These are phyloP conservation scores for Oligia latruncula DNA, from an alignment of 2,888 invertebrate species.

Conservation along the genomic window DNA sequence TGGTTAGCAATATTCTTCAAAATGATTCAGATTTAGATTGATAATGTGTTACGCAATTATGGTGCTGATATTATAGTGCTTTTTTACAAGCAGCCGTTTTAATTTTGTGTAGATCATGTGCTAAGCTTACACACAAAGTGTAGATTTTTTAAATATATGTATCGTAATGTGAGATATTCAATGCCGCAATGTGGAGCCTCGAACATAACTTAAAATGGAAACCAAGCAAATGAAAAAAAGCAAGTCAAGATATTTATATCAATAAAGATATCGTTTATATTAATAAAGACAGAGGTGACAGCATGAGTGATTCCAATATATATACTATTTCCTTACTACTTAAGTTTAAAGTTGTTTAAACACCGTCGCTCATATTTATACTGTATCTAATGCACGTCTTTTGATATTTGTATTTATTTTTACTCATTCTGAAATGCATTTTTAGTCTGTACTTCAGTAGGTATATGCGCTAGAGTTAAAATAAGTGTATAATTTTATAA, in stretches of 20 bases:
- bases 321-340: conserved; percentile 25
- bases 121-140: conserved; percentile 7
- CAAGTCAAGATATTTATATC: not conserved
- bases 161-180: not conserved
- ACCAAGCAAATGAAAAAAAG: not conserved
- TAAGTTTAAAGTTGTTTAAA: conserved; percentile 44
- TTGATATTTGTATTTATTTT: conserved; percentile 57
- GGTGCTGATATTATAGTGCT: conserved; percentile 60
- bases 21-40: no score
- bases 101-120: conserved; percentile 41
- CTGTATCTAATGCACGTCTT: conserved; percentile 27
- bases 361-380: conserved; percentile 35
- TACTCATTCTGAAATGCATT: conserved; percentile 61
- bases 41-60: no score
- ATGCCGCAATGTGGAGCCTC: not conserved
- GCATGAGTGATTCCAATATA: conserved; percentile 46
- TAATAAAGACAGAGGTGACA: conserved; percentile 21
- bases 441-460: conserved; percentile 56
- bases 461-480: conserved; percentile 51
- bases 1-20: no score
- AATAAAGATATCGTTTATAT: not conserved
- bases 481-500: conserved; percentile 38
- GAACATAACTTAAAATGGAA: conserved; percentile 5
- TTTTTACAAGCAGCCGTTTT: conserved; percentile 71
- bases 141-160: not conserved